phyloP scores from a whole-genome alignment of 2,113 vertebrate species.

The Amazona guildingii region DNA sequence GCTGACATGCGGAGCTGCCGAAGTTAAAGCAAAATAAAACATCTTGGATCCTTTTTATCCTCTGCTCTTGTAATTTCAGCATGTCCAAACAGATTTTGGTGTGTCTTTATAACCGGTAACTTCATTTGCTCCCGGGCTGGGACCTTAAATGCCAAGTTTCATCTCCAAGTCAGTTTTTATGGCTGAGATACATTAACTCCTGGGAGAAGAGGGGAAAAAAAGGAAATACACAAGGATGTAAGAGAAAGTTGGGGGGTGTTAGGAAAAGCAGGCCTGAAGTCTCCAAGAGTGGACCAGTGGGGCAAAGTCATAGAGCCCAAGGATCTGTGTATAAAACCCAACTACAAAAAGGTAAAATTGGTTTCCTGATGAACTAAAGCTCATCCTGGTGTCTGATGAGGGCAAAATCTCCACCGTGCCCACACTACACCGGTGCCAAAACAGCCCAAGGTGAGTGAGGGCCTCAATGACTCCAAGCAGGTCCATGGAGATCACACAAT shows the following conservation, averaged over 20 bases:
- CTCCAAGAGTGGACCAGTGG: rapidly evolving
- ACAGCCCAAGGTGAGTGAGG: rapidly evolving
- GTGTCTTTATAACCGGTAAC: constrained; percentile 67
- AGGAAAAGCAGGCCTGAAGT: background rate
- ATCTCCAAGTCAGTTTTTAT: constrained; percentile 56
- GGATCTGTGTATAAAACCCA: background rate
- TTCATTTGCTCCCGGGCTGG: constrained; percentile 64
- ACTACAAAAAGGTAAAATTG: background rate
- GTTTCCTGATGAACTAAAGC: background rate
- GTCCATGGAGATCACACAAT: background rate
- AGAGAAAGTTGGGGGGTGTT: background rate
- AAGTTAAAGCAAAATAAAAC: constrained; percentile 46
- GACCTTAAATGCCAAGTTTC: constrained; percentile 67
- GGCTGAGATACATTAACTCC: background rate
- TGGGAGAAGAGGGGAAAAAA: background rate
- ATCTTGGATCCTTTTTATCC: constrained; percentile 57
- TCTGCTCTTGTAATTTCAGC: constrained; percentile 63
- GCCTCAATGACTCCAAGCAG: rapidly evolving
- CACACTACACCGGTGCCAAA: background rate
- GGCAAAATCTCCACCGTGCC: background rate
- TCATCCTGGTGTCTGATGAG: background rate
- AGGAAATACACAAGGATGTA: background rate
- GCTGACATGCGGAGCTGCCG: background rate
- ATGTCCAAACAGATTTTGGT: constrained; percentile 67
- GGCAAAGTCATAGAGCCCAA: rapidly evolving